Percentiles rank a stretch among this genome's conserved stretches.
Evolutionary conservation across 2,797 vertebrate genomes (phyloP).

Genomic region (Pogoniulus pusillus): DNA sequence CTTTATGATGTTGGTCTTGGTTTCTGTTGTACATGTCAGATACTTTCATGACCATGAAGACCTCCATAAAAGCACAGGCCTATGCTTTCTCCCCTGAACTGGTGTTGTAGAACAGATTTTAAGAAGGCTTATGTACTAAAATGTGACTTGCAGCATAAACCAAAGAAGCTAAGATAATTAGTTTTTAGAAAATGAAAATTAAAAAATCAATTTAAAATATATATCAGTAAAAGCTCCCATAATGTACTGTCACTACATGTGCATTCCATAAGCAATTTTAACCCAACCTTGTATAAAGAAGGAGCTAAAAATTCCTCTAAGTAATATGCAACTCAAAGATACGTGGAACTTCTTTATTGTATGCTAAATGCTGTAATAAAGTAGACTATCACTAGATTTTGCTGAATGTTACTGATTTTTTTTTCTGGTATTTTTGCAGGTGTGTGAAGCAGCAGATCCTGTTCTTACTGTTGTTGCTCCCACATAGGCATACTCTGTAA

Average conservation of each 20-base stretch:
- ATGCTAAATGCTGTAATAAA: conserved; percentile 37
- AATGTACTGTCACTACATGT: not conserved
- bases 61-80: not conserved
- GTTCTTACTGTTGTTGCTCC: conserved; percentile 50
- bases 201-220: not conserved
- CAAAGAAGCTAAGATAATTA: not conserved
- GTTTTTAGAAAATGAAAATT: not conserved
- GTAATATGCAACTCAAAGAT: not conserved
- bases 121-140: not conserved
- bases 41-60: not conserved
- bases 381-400: conserved; percentile 19
- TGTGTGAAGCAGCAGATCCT: conserved; percentile 54
- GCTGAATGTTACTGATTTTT: conserved; percentile 41
- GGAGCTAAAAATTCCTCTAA: conserved; percentile 11
- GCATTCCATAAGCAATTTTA: not conserved
- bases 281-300: not conserved
- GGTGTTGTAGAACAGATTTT: not conserved
- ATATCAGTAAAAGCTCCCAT: not conserved
- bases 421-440: conserved; percentile 60
- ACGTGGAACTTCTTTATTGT: conserved; percentile 20
- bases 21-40: not conserved
- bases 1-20: not conserved
- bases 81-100: not conserved
- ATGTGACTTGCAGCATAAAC: not conserved
- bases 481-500: conserved; percentile 56